Conservation (phyloP, 2,113 vertebrate species). For the Bagarius yarrelli region DNA sequence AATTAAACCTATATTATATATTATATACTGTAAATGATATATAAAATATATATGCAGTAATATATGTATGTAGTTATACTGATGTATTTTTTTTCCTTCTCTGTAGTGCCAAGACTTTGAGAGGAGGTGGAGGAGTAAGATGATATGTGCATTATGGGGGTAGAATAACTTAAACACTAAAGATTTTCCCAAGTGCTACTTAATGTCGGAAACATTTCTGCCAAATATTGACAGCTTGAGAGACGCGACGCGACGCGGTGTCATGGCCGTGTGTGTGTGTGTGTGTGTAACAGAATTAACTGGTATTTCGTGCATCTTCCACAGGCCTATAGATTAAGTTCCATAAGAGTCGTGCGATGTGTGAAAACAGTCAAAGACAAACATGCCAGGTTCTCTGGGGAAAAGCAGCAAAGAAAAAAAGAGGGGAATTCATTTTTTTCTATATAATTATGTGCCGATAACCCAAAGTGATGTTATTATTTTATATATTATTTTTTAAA, state of each 20-base stretch:
- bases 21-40: background rate
- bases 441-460: background rate
- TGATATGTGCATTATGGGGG: slow-evolving; percentile 14
- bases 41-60: too few relatives aligned
- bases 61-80: too few relatives aligned
- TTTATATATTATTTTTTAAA: background rate
- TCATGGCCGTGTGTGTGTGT: slow-evolving; percentile 25
- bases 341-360: background rate
- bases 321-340: background rate
- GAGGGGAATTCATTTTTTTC: background rate
- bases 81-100: too few relatives aligned
- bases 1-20: background rate
- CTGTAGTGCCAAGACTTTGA: slow-evolving; percentile 41
- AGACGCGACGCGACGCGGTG: slow-evolving; percentile 51
- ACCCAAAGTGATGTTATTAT: background rate
- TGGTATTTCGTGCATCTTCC: slow-evolving; percentile 50
- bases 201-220: slow-evolving; percentile 69
- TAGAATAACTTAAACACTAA: slow-evolving; percentile 54
- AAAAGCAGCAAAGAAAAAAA: background rate
- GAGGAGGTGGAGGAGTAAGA: slow-evolving; percentile 30
- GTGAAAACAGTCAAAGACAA: slow-evolving; percentile 25
- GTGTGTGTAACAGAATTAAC: slow-evolving; percentile 50
- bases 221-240: slow-evolving; percentile 63
- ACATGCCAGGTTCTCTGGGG: background rate
- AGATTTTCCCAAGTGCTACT: slow-evolving; percentile 69